Percentiles rank a stretch among this genome's conserved stretches.
Evolutionary conservation across 2,888 invertebrate genomes (phyloP).

Genomic region (Caenorhabditis sp.): DNA sequence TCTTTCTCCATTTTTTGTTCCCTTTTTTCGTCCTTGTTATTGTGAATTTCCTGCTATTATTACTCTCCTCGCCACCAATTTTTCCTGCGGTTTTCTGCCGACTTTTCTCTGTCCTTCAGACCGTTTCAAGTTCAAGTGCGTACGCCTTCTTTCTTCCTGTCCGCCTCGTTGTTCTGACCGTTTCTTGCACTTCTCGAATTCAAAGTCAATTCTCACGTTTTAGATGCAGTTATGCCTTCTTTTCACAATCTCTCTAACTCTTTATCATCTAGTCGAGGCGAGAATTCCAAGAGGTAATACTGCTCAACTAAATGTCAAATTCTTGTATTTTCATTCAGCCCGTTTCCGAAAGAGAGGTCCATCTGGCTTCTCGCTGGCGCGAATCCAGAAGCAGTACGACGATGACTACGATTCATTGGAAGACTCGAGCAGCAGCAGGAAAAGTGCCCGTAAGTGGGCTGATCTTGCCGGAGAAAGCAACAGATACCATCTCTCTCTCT

Average conservation of each 20-base stretch:
- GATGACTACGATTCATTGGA: constrained; percentile 64
- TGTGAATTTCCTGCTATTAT: background rate
- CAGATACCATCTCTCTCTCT: constrained; percentile 10
- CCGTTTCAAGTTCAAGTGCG: constrained; percentile 54
- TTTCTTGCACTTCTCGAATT: background rate
- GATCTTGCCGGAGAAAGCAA: background rate
- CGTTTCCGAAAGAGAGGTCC: constrained; percentile 66
- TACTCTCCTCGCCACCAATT: background rate
- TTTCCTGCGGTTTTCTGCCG: background rate
- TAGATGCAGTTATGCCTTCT: constrained; percentile 54
- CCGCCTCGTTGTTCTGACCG: constrained; percentile 26
- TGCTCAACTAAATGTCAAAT: constrained; percentile 1
- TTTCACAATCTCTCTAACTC: background rate
- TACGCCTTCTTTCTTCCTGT: constrained; percentile 16
- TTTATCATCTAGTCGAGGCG: constrained; percentile 3
- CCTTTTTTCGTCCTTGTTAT: background rate
- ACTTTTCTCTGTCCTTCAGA: constrained; percentile 29
- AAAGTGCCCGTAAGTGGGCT: constrained; percentile 38
- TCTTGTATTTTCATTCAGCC: background rate
- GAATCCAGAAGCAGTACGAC: constrained; percentile 69
- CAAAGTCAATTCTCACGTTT: background rate
- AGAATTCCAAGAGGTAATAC: constrained; percentile 39
- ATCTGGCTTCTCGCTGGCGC: constrained; percentile 70
- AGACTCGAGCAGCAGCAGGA: constrained; percentile 35
- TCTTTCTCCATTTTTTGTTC: background rate